Base-by-base conservation (phyloP, 53 echinoderm and acorn worm genomes). In the Luidia sarsii region DNA sequence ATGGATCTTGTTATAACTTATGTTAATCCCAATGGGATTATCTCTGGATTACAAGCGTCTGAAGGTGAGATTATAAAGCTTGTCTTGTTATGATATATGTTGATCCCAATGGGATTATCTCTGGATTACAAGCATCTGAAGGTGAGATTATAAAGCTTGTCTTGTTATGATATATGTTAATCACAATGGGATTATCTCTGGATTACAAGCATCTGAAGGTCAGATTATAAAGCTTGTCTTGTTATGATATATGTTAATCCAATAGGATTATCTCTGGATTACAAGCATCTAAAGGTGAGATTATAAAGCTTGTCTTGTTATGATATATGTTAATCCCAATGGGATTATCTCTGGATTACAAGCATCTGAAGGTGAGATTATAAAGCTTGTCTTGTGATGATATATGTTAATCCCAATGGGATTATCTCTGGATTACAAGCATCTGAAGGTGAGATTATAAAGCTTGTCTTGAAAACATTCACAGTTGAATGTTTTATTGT, bases 121-220 rank as follows among this genome's bases (percentile, higher is more conserved):
- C 83, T 85, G 97, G 93, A 19, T 72, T 94, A 31, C 81, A 91
- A 10, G 83, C 94, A 15, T 80, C 80, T 18, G 81, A 87, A 88
- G 94, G 97, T 96, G 28, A 86, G 57, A 4, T 48, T 36, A 35
- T 65, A 11, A 27, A 41, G 41, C n/a, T n/a, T n/a, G n/a, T 52
- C 53, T 90, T 13, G 84, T 92, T 19, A 70, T 96, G 45, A 90
- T 93, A 25, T 96, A 54, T 63, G 91, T 96, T 25, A 90, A 79
- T 35, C 48, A 38, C 18, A 67, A 86, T 27, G 90, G 91, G 13
- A 38, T 91, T 27, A 93, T 96, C 28, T 91, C 83, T 85, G 97
- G 93, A 19, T 72, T 94, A 31, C 81, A 91, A 10, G 83, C 94
- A 15, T 80, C 80, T 18, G 81, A 87, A 88, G 94, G 97, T 96